These are phyloP conservation scores for Aphodius sticticus DNA, from an alignment of 2,888 invertebrate species.

Conservation along the genomic window DNA sequence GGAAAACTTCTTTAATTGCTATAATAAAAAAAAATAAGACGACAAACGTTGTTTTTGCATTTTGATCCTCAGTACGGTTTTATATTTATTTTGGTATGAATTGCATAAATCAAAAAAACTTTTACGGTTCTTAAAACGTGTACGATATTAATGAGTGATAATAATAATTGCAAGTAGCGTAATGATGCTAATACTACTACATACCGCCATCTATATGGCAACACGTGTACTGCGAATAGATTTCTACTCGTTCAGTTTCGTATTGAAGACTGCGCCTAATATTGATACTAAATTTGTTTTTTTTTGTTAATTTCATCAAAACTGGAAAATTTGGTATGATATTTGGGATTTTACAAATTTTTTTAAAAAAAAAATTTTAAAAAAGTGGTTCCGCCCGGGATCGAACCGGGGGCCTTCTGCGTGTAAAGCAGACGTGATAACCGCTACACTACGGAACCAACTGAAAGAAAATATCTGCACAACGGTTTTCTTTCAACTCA, in stretches of 20 bases:
- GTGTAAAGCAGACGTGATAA: constrained; percentile 62
- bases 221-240: neutral
- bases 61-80: too few species aligned
- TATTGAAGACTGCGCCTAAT: neutral
- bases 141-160: too few species aligned
- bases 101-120: too few species aligned
- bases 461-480: neutral
- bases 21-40: too few species aligned
- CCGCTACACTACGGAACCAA: constrained; percentile 59
- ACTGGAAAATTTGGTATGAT: neutral
- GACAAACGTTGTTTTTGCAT: too few species aligned
- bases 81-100: too few species aligned
- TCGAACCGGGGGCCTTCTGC: constrained; percentile 62
- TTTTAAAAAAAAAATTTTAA: constrained; percentile 19
- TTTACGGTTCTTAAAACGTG: too few species aligned
- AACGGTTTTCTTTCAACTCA: neutral
- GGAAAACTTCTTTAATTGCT: too few species aligned
- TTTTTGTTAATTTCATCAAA: neutral
- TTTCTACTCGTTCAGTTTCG: neutral
- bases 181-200: too few species aligned
- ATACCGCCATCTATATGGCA: neutral
- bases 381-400: constrained; percentile 60
- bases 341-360: neutral
- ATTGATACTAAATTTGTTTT: neutral
- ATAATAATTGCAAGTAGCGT: too few species aligned